Base-by-base conservation (phyloP, 1,140 invertebrate genomes). In the Atta colombica region DNA sequence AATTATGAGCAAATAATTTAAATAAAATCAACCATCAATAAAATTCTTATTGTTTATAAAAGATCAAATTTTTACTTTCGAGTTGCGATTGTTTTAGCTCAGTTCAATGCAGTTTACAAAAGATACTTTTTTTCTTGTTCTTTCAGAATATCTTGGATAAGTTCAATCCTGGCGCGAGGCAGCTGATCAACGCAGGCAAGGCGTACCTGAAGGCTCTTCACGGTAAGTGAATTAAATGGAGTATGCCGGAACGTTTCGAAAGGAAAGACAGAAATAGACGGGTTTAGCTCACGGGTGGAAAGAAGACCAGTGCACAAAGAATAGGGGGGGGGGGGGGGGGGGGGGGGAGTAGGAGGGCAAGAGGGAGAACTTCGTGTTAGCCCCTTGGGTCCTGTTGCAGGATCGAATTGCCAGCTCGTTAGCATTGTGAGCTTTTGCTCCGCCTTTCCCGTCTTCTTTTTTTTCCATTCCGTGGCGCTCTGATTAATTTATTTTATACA, bases 91-190 rank as follows among this genome's bases (percentile, higher is more conserved):
- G 35, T 58, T 77, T 39, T 21, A 18, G n/a, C 4, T 25, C n/a
- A 12, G 2, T 55, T 51, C 28, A 55, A 7, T 2, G 80, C 31
- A 28, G 21, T 55, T 55, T 49, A 25, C 25, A 1, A 51, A 16
- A 25, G 14, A n/a, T 12, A 14, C 12, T 18, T 58, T 49, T 6
- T 84, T 72, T 31, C 91, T 93, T 93, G 90, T 96, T 95, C 91
- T 97, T 97, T 89, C 97, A 99, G 98, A 99, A 98, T 95, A 98
- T 99, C 95, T 96, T 99, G 96, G 98, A 99, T 94, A 98, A 98
- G 96, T 99, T 99, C 96, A 99, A 99, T 96, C 98, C 98, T 51
- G 98, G 98, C 89, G 98, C 98, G 8, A 96, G 98, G 91, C 98
- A 98, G 95, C 97, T 99, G 96, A 98, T 99, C 94, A 98, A 98